A percentile compares a stretch with the other conserved stretches of the same genome.
Evolutionary conservation across 2,113 vertebrate species (phyloP).

Genomic region (Setophaga coronata): DNA sequence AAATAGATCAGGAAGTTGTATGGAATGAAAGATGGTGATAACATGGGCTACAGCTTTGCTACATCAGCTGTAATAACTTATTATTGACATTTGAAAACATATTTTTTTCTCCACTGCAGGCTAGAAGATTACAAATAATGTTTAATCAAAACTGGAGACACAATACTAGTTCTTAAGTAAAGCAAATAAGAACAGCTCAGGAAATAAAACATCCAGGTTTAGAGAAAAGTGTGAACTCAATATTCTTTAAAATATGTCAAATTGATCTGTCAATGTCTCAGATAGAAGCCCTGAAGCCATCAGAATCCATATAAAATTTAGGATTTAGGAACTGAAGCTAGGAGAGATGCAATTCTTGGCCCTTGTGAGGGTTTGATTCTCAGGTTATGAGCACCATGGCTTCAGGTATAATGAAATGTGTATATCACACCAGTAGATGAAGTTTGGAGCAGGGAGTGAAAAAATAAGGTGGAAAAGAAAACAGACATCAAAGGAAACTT

Average conservation of each 20-base stretch:
- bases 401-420: not conserved
- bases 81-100: not conserved
- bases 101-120: not conserved
- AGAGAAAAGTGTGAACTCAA: not conserved
- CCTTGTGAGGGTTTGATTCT: not conserved
- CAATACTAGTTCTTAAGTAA: not conserved
- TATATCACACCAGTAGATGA: not conserved
- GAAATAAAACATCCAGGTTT: not conserved
- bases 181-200: not conserved
- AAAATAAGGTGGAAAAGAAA: not conserved
- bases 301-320: not conserved
- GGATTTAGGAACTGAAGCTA: not conserved
- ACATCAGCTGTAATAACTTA: not conserved
- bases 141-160: not conserved
- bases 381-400: not conserved
- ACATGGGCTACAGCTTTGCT: not conserved
- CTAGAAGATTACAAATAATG: not conserved
- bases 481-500: not conserved
- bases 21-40: not conserved
- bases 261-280: not conserved
- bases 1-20: not conserved
- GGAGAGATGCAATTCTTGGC: accelerated
- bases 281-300: not conserved
- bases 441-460: not conserved
- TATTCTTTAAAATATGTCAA: not conserved